These are phyloP conservation scores for Eupelmus urozonus DNA, from an alignment of 2,888 invertebrate genomes.

Conservation along the genomic window DNA sequence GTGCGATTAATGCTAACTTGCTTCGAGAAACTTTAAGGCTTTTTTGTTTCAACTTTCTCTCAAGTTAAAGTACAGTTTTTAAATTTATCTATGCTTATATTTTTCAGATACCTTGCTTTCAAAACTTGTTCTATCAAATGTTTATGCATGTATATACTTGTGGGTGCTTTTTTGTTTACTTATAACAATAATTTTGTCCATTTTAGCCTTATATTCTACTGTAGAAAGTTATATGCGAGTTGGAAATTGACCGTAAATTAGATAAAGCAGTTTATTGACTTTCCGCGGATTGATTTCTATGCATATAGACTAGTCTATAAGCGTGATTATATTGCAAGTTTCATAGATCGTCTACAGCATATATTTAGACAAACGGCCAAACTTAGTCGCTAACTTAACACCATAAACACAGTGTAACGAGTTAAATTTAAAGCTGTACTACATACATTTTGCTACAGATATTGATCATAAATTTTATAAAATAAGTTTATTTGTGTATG, in stretches of 20 bases:
- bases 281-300: conserved; percentile 22
- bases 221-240: too few species aligned
- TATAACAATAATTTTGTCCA: too few species aligned
- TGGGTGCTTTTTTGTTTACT: too few species aligned
- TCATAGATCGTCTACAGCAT: conserved; percentile 24
- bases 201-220: too few species aligned
- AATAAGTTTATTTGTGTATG: neutral
- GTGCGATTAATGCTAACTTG: too few species aligned
- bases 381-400: conserved; percentile 41
- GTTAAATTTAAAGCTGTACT: conserved; percentile 16
- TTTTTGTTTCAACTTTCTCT: too few species aligned
- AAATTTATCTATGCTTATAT: too few species aligned
- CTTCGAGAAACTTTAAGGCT: too few species aligned
- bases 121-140: too few species aligned
- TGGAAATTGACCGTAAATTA: neutral
- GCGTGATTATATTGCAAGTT: conserved; percentile 35
- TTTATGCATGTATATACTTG: too few species aligned
- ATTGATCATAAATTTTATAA: neutral
- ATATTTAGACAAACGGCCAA: conserved; percentile 39
- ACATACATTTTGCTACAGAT: neutral
- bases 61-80: too few species aligned
- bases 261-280: conserved; percentile 17
- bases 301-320: neutral
- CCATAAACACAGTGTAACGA: conserved; percentile 10
- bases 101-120: too few species aligned